Evolutionary conservation across 2,797 vertebrate genomes (phyloP), one percentile per base, ranked within the genome.

Genomic region (Anguilla megastoma): DNA sequence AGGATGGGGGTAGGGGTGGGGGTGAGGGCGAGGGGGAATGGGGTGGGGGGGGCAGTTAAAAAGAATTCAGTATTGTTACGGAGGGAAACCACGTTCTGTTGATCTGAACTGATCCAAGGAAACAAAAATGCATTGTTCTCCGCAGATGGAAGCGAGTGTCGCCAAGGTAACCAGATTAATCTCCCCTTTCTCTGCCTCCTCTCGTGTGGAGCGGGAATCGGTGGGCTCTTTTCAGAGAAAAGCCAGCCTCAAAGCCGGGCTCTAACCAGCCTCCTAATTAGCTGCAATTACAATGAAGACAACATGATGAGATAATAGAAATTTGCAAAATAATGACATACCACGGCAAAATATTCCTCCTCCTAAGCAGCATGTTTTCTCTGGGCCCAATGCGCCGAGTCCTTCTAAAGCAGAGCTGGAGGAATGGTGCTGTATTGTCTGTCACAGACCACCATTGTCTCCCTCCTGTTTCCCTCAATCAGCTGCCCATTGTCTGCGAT

Each of bases 251-350:
- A 99, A 99, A 99, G 98, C 97, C 97, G 94, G 96, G 97, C 98
- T 98, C 98, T 99, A 99, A 99, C 98, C 98, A 99, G 98, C 97
- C 97, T 98, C 98, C 98, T 99, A 99, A 99, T 99, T 99, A 99
- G 98, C 98, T 97, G 98, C 98, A 99, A 99, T 99, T 99, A 99
- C 98, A 99, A 99, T 99, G 98, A 99, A 99, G 98, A 99, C 98
- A 99, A 99, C 98, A 99, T 99, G 98, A 99, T 99, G 98, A 99
- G 98, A 99, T 99, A 99, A 99, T 99, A 99, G 98, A 99, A 99
- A 99, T 99, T 99, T 99, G 98, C 98, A 99, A 99, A 99, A 99
- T 99, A 99, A 99, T 99, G 98, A 99, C 98, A 99, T 99, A 99
- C 98, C 98, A 98, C 97, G 97, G 97, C 98, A 98, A 99, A 99